Conservation (phyloP, 2,888 invertebrate genomes). For the Miltochrista miniata region DNA sequence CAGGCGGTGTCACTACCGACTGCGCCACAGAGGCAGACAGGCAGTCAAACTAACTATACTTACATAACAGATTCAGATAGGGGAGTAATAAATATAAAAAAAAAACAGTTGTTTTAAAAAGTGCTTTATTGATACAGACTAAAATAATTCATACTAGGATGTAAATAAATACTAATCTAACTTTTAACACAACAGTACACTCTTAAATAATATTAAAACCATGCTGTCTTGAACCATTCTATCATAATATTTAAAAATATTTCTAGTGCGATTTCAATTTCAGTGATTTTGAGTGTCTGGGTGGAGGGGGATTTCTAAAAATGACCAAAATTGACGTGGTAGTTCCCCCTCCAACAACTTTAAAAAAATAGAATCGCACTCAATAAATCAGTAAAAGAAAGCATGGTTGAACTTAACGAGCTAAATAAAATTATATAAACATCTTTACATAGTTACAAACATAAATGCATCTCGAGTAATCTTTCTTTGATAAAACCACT, state of each 20-base stretch:
- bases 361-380: background rate
- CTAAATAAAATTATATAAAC: background rate
- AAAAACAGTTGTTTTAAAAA: conserved; percentile 4
- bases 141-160: conserved; percentile 12
- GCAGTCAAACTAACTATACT: no score
- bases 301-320: no score
- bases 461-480: conserved; percentile 58
- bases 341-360: no score
- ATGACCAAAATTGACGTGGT: no score
- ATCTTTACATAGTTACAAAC: conserved; percentile 26
- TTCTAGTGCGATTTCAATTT: no score
- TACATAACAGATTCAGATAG: no score
- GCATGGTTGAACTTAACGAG: conserved; percentile 22
- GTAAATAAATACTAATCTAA: conserved; percentile 25
- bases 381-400: conserved; percentile 22
- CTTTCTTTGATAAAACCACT: conserved; percentile 1
- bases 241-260: no score
- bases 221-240: conserved; percentile 29
- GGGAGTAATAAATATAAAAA: no score
- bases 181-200: background rate
- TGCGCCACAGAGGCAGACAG: no score
- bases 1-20: no score
- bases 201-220: conserved; percentile 21
- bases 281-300: no score
- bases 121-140: conserved; percentile 34